Evolutionary conservation across 2,888 invertebrate genomes (phyloP).

Genomic region (Ichneumoninae sp.): DNA sequence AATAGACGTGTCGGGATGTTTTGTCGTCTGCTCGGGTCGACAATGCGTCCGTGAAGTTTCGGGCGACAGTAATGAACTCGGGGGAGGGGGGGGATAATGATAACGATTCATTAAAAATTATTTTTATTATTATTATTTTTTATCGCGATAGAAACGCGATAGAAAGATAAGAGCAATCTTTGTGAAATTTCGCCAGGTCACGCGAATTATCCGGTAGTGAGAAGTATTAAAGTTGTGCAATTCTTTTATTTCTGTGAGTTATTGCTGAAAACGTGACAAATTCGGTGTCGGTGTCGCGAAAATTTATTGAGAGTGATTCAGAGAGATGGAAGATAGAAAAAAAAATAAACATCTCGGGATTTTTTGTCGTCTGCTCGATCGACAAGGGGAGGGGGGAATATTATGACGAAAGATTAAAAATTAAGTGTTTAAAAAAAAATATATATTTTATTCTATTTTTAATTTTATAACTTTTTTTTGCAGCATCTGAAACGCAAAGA

Average conservation of each 20-base stretch:
- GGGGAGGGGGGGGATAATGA: background rate
- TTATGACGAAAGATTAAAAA: background rate
- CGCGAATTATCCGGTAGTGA: slow-evolving; percentile 85
- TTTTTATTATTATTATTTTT: slow-evolving; percentile 19
- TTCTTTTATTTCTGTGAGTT: no score
- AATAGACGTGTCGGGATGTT: background rate
- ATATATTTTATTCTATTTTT: background rate
- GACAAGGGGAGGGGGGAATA: background rate
- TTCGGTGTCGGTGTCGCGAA: background rate
- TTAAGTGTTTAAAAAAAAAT: background rate
- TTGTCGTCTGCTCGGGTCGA: slow-evolving; percentile 8
- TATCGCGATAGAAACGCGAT: slow-evolving; percentile 48
- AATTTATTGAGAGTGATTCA: background rate
- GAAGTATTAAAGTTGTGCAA: slow-evolving; percentile 84
- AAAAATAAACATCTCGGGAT: background rate
- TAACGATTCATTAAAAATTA: background rate
- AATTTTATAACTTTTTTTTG: slow-evolving; percentile 29
- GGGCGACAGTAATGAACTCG: background rate
- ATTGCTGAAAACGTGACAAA: no score
- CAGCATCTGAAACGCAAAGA: slow-evolving; percentile 65
- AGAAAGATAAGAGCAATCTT: slow-evolving; percentile 81
- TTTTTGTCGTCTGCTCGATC: background rate
- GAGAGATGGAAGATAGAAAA: background rate
- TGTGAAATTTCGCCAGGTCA: slow-evolving; percentile 83
- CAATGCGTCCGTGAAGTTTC: slow-evolving; percentile 1